These are phyloP conservation scores for Ricordea florida DNA, from an alignment of 92 coral and sea anemone species.

Conservation along the genomic window DNA sequence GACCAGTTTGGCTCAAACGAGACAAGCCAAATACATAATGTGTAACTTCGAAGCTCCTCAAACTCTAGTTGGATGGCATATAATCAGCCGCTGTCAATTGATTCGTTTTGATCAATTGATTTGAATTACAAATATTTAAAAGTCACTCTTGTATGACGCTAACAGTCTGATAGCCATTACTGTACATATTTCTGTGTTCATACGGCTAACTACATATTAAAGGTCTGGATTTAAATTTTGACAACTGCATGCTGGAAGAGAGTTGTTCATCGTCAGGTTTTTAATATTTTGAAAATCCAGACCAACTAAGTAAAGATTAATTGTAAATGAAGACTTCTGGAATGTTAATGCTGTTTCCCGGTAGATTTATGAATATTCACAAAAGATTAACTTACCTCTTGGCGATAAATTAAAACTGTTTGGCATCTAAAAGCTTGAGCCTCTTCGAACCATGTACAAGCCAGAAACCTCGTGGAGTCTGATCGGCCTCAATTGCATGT, in stretches of 20 bases:
- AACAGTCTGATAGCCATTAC: neutral
- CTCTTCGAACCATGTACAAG: too few relatives aligned
- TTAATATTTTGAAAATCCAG: neutral
- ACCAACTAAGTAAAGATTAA: neutral
- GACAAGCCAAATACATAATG: neutral
- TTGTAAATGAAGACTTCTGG: neutral
- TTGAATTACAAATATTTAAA: slow-evolving; percentile 2
- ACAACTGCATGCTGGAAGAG: neutral
- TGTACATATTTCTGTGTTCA: neutral
- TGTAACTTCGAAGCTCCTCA: neutral
- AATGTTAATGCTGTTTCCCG: neutral
- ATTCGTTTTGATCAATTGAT: neutral
- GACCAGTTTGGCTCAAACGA: neutral
- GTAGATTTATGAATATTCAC: neutral
- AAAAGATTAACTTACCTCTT: neutral
- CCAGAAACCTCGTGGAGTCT: neutral
- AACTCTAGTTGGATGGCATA: neutral
- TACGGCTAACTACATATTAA: neutral
- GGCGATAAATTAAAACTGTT: neutral
- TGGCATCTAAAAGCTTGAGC: too few relatives aligned
- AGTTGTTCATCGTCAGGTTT: neutral
- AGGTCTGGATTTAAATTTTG: neutral
- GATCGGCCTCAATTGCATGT: neutral
- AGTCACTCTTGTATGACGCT: neutral
- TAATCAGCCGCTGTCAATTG: neutral